phyloP scores from a whole-genome alignment of 2,797 vertebrate species.

The Urocyon cinereoargenteus region DNA sequence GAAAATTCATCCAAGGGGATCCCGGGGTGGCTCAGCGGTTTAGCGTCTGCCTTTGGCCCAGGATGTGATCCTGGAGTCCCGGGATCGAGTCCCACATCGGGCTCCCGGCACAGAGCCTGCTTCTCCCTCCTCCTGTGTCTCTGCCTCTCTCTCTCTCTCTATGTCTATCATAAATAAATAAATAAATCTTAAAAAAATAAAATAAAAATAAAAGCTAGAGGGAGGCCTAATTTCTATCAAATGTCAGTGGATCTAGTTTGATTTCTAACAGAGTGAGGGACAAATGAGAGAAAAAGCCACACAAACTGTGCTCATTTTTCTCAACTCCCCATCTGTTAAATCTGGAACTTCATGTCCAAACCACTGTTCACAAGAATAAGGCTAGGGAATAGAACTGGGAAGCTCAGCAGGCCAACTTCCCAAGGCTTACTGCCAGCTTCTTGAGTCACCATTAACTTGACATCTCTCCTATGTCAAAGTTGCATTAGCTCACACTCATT shows the following conservation, averaged over 20 bases:
- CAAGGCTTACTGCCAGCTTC: slow-evolving; percentile 6
- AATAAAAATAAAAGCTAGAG: neutral
- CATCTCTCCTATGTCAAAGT: neutral
- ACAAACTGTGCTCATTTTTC: slow-evolving; percentile 32
- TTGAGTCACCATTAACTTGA: neutral
- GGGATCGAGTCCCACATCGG: too few relatives aligned
- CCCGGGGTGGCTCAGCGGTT: too few relatives aligned
- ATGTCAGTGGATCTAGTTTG: neutral
- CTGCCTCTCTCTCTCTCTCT: too few relatives aligned
- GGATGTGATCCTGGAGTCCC: too few relatives aligned
- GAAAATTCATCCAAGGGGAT: neutral
- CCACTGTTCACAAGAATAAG: neutral
- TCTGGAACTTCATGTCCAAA: slow-evolving; percentile 34
- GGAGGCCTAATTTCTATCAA: slow-evolving; percentile 28
- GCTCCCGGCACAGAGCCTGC: too few relatives aligned
- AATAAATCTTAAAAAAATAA: too few relatives aligned
- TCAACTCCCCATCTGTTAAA: neutral
- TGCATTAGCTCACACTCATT: neutral
- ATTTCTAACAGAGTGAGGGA: neutral
- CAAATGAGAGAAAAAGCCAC: neutral
- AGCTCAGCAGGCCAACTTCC: neutral
- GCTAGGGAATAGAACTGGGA: neutral
- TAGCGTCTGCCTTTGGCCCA: too few relatives aligned
- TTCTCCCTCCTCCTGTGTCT: too few relatives aligned
- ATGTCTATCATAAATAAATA: too few relatives aligned